phyloP scores from a whole-genome alignment of 2,888 invertebrate species.

The Chromoteleia sp. region DNA sequence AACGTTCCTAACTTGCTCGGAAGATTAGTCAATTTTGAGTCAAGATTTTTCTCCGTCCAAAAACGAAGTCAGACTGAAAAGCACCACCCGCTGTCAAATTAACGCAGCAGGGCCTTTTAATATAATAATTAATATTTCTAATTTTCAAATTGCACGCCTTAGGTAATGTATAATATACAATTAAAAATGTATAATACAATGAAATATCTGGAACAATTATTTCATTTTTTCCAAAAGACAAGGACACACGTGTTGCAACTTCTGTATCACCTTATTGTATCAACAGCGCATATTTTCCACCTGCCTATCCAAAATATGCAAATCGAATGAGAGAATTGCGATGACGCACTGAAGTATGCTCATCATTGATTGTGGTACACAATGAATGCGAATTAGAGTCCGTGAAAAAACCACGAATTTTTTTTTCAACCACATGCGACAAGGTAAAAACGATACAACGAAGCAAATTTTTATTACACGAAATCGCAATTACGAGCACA shows the following conservation, averaged over 20 bases:
- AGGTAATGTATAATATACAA: no score
- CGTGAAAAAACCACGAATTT: constrained; percentile 46
- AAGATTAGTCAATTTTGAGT: no score
- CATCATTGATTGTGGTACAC: constrained; percentile 44
- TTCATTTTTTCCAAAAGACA: constrained; percentile 13
- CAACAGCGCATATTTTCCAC: constrained; percentile 25
- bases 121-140: no score
- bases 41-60: no score
- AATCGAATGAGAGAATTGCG: constrained; percentile 35
- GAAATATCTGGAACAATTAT: constrained; percentile 6
- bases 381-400: constrained; percentile 53
- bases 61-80: no score
- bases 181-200: not conserved
- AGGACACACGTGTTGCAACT: constrained; percentile 52
- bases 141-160: no score
- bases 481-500: constrained; percentile 1
- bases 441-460: not conserved
- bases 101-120: no score
- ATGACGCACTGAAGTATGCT: constrained; percentile 56
- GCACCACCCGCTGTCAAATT: no score
- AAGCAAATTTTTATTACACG: constrained; percentile 25
- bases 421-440: constrained; percentile 2
- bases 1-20: no score
- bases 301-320: constrained; percentile 58
- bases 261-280: constrained; percentile 21